Evolutionary conservation across 2,797 vertebrate genomes (phyloP).

Genomic region (Pristis pectinata): DNA sequence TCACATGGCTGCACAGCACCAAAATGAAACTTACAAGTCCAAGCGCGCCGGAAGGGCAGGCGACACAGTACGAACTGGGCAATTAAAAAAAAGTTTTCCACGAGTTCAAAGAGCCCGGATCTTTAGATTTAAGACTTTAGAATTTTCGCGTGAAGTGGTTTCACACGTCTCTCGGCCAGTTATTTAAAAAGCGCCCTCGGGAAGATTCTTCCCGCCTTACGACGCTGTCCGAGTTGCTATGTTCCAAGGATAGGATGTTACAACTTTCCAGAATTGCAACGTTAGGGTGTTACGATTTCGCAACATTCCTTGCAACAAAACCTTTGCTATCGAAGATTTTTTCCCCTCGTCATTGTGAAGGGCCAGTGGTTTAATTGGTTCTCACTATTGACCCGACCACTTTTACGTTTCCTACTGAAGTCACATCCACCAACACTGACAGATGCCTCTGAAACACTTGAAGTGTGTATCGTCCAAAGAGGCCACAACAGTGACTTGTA

Average conservation of each 20-base stretch:
- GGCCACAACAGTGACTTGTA: too few species aligned
- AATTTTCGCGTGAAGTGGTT: neutral
- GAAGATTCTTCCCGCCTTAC: neutral
- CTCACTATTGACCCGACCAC: neutral
- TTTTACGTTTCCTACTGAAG: neutral
- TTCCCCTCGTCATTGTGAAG: neutral
- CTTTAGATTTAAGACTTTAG: neutral
- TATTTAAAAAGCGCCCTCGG: neutral
- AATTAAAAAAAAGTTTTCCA: neutral
- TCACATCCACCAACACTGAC: neutral
- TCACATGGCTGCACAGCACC: neutral
- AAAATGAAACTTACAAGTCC: neutral
- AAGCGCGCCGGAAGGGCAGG: neutral
- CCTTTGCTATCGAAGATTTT: neutral
- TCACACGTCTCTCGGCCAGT: neutral
- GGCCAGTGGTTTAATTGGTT: neutral
- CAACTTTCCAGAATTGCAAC: neutral
- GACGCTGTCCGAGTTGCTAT: neutral
- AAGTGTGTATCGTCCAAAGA: too few species aligned
- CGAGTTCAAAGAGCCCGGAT: neutral
- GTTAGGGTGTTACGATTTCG: neutral
- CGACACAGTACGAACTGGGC: neutral
- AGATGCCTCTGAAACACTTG: neutral
- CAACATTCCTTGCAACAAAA: neutral
- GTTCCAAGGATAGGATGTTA: neutral